Base-by-base conservation (phyloP, 2,888 invertebrate genomes). In the Malthinus flaveolus region DNA sequence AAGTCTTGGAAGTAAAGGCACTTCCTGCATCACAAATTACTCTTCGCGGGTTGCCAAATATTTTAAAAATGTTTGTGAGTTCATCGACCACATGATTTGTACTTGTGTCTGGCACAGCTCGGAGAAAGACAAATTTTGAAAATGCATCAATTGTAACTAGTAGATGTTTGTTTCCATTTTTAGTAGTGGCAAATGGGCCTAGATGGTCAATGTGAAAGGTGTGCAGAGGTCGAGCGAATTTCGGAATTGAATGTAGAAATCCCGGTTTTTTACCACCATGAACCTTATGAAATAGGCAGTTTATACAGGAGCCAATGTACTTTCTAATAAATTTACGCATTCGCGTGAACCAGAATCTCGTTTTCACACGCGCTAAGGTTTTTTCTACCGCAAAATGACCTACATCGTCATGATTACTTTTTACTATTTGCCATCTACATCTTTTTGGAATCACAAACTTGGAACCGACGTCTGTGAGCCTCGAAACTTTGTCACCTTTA, bases 361-460 rank as follows among this genome's bases (percentile, higher is more conserved):
- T n/a, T n/a, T n/a, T n/a, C n/a, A n/a, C n/a, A n/a, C n/a, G n/a
- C n/a, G n/a, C 63, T 8, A 70, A 9, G 12, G 70, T 70, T 36
- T 69, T 69, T 10, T 69, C 68, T 0, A 67, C 35, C 1, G 63
- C 59, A 54, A 69, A 72, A 55, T 73, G 73, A 8, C 71, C 71
- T 10, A 67, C 56, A 5, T 68, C 65, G 50, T 72, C 69, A 47
- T 72, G n/a, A n/a, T n/a, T n/a, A n/a, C n/a, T n/a, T n/a, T n/a
- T n/a, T n/a, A n/a, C n/a, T n/a, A n/a, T n/a, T n/a, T n/a, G n/a
- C n/a, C n/a, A n/a, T n/a, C n/a, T n/a, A n/a, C n/a, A n/a, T n/a
- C n/a, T n/a, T n/a, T n/a, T n/a, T n/a, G n/a, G n/a, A n/a, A n/a
- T n/a, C n/a, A n/a, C n/a, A n/a, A n/a, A n/a, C n/a, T n/a, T n/a